Evolutionary conservation across 2,113 vertebrate genomes (phyloP).

Genomic region (Condylura cristata): DNA sequence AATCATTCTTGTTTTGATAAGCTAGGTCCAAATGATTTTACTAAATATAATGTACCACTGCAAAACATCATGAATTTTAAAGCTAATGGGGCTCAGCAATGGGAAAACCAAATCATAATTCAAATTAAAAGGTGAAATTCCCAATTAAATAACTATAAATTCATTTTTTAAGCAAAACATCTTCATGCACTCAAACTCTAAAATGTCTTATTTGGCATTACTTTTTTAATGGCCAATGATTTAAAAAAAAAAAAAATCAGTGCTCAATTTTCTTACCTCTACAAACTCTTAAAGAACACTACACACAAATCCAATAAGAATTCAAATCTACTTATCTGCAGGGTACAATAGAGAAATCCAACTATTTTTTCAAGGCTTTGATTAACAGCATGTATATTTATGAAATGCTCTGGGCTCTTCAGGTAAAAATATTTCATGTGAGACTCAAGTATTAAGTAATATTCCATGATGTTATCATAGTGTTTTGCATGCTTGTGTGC

Average conservation of each 20-base stretch:
- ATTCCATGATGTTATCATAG: not conserved
- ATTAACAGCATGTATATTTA: slow-evolving; percentile 52
- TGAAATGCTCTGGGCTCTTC: slow-evolving; percentile 47
- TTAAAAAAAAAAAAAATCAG: not conserved
- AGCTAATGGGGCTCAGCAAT: not conserved
- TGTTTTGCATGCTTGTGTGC: not conserved
- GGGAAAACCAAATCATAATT: not conserved
- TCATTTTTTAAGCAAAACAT: not conserved
- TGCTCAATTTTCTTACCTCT: not conserved
- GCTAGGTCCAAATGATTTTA: not conserved
- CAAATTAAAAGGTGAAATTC: not conserved
- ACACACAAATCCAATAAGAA: slow-evolving; percentile 41
- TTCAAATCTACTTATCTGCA: slow-evolving; percentile 57
- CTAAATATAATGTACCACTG: not conserved
- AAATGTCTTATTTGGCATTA: not conserved
- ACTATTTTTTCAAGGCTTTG: slow-evolving; percentile 54
- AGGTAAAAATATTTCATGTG: slow-evolving; percentile 46
- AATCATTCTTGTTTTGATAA: not conserved
- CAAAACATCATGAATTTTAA: not conserved
- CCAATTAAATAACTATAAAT: not conserved
- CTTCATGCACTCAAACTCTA: not conserved
- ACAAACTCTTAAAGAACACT: not conserved
- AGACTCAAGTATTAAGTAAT: slow-evolving; percentile 46
- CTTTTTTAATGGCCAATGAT: not conserved
- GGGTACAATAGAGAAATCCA: slow-evolving; percentile 40